Percentiles rank a stretch among this genome's conserved stretches.
Evolutionary conservation across 2,888 invertebrate genomes (phyloP).

Genomic region (Pachycephus smyrnensis): DNA sequence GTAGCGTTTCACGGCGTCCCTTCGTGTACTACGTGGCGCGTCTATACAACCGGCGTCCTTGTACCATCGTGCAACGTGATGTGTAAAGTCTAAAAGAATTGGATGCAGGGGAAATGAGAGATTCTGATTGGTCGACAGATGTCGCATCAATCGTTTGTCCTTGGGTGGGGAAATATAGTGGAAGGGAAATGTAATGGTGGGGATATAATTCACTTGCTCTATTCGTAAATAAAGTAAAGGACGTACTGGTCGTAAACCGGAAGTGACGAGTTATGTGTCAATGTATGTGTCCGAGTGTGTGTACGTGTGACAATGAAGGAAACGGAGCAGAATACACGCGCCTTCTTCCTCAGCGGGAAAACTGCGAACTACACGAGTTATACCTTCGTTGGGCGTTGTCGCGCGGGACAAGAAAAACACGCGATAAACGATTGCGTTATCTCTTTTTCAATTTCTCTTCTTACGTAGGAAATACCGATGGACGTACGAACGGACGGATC

Average conservation of each 20-base stretch:
- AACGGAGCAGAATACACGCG: background rate
- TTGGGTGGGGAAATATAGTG: slow-evolving; percentile 27
- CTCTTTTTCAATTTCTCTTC: background rate
- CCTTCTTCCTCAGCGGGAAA: background rate
- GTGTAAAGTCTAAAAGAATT: background rate
- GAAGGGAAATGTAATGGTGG: slow-evolving; percentile 29
- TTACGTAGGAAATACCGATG: background rate
- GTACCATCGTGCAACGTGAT: background rate
- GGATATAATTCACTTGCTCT: background rate
- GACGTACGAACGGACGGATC: background rate
- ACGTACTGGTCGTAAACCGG: background rate
- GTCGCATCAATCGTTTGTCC: background rate
- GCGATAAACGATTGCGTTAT: background rate
- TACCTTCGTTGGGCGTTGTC: background rate
- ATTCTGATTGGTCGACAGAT: background rate
- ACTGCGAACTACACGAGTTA: background rate
- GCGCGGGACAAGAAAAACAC: background rate
- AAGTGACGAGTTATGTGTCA: background rate
- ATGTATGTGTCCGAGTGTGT: background rate
- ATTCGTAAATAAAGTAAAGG: background rate
- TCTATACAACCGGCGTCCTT: background rate
- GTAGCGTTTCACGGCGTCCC: background rate
- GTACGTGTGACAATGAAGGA: background rate
- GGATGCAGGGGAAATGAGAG: background rate
- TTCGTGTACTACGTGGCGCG: background rate